Percentiles rank a stretch among this genome's conserved stretches.
Conservation (phyloP, 1,140 invertebrate genomes). For the Tenebrio molitor region DNA sequence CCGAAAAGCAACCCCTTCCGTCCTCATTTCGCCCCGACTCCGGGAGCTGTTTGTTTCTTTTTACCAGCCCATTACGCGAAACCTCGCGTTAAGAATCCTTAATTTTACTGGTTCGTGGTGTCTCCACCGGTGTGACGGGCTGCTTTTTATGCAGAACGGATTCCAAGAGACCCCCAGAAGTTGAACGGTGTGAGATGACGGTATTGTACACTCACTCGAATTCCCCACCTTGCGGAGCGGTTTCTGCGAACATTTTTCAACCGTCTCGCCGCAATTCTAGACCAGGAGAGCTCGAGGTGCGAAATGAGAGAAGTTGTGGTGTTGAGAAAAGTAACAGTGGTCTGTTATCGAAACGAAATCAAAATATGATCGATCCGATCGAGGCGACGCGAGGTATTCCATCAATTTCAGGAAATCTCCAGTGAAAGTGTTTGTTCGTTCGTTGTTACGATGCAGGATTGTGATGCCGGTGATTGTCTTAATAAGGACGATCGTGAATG, state of each 20-base stretch:
- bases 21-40: too few relatives aligned
- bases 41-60: too few relatives aligned
- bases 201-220: constrained; percentile 19
- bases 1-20: too few relatives aligned
- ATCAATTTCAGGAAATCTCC: constrained; percentile 12
- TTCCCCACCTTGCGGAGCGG: constrained; percentile 19
- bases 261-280: constrained; percentile 13
- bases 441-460: constrained; percentile 3
- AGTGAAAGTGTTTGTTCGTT: constrained; percentile 28
- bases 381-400: neutral
- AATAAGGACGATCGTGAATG: constrained; percentile 31
- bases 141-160: neutral
- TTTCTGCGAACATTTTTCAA: constrained; percentile 10
- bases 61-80: too few relatives aligned
- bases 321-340: neutral
- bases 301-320: constrained; percentile 3
- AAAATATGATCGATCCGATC: constrained; percentile 10
- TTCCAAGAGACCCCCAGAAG: constrained; percentile 9
- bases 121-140: neutral
- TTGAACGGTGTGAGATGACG: constrained; percentile 13
- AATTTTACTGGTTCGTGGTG: too few relatives aligned
- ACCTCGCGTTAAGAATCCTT: neutral
- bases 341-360: neutral
- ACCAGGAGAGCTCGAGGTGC: neutral
- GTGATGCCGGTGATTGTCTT: constrained; percentile 33